Evolutionary conservation across 2,888 invertebrate species (phyloP).

Genomic region (Spilosoma lubricipeda): DNA sequence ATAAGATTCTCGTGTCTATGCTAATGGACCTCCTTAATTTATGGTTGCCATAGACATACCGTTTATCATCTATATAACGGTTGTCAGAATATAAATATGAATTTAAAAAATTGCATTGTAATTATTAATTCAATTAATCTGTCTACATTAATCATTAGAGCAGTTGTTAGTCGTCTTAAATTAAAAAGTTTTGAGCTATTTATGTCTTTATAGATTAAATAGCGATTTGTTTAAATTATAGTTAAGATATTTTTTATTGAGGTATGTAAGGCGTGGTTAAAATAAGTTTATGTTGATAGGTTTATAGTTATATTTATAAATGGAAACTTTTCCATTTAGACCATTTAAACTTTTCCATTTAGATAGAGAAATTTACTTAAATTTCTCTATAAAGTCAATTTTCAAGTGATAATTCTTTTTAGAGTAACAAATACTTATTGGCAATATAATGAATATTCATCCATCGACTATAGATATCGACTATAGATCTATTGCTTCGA

Average conservation of each 20-base stretch:
- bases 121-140: conserved; percentile 38
- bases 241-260: conserved; percentile 27
- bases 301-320: neutral
- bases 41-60: conserved; percentile 16
- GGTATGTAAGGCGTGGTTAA: conserved; percentile 4
- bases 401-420: too few species aligned
- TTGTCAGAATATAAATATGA: conserved; percentile 27
- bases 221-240: conserved; percentile 34
- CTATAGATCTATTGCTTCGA: neutral
- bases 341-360: too few species aligned
- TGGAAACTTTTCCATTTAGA: too few species aligned
- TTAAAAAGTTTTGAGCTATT: conserved; percentile 20
- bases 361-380: too few species aligned
- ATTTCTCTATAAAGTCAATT: neutral
- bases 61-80: conserved; percentile 29
- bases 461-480: neutral
- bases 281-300: conserved; percentile 11
- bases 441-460: neutral
- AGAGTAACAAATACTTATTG: neutral
- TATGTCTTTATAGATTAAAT: conserved; percentile 34
- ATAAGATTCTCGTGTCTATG: conserved; percentile 20
- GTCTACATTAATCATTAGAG: conserved; percentile 41
- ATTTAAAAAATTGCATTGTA: conserved; percentile 25
- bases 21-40: conserved; percentile 36
- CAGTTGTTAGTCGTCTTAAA: conserved; percentile 18